A percentile compares a stretch with the other conserved stretches of the same genome.
Conservation (phyloP, 2,797 vertebrate species). For the Spea hammondii region DNA sequence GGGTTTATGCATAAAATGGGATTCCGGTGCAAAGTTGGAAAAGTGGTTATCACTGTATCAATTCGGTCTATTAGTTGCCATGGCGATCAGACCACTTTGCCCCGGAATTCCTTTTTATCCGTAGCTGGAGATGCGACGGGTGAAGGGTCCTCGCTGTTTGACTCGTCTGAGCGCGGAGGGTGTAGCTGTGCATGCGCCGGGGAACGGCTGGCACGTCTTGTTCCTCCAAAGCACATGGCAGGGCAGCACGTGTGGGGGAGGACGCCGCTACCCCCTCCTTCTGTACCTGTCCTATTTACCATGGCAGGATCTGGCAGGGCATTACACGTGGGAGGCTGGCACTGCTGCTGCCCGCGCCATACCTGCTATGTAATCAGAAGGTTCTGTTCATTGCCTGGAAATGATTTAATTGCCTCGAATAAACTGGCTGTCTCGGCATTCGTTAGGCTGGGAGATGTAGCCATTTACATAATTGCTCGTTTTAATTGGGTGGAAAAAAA, state of each 20-base stretch:
- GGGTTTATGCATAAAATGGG: too few relatives aligned
- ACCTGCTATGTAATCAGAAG: constrained; percentile 44
- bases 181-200: constrained; percentile 4
- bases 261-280: constrained; percentile 39
- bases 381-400: constrained; percentile 42
- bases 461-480: constrained; percentile 11
- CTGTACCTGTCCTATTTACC: constrained; percentile 45
- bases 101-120: too few relatives aligned
- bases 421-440: constrained; percentile 21
- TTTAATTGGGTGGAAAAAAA: background rate
- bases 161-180: background rate
- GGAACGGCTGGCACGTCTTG: constrained; percentile 6
- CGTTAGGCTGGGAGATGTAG: constrained; percentile 11
- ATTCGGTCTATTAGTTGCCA: too few relatives aligned
- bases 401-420: constrained; percentile 48
- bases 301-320: constrained; percentile 43
- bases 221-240: constrained; percentile 39
- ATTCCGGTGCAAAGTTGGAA: too few relatives aligned
- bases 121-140: too few relatives aligned
- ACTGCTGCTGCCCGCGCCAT: constrained; percentile 37
- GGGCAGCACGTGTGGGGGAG: constrained; percentile 44
- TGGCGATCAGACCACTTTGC: too few relatives aligned
- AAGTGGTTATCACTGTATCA: too few relatives aligned
- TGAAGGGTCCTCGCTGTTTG: too few relatives aligned
- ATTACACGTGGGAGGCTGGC: constrained; percentile 44